Base-by-base conservation (phyloP, 2,797 vertebrate genomes). In the Huso huso region DNA sequence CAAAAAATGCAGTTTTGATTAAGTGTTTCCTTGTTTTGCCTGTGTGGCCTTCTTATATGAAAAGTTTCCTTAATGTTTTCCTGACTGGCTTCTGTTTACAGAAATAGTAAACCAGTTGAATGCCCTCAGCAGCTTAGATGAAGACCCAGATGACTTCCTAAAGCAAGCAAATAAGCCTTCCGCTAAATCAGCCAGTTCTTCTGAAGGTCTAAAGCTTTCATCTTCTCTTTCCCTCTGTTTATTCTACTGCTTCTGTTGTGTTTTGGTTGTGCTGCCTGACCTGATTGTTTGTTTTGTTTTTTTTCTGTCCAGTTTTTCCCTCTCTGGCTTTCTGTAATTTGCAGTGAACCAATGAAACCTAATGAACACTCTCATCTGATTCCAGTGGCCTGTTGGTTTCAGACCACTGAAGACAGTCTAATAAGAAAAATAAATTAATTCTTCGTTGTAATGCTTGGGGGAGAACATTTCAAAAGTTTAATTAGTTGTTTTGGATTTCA, bases 91-190 rank as follows among this genome's bases (percentile, higher is more conserved):
- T 93, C 90, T 92, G 81, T 96, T 94, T 93, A 87, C 96, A 99
- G 96, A 99, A 90, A 97, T 99, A 91, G 94, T 99, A 93, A 98
- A 97, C 93, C 96, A 98, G 92, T 92, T 99, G 94, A 99, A 97
- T 94, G 96, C 96, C 92, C 96, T 99, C 92, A 99, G 96, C 96
- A 96, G 94, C 94, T 94, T 96, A 92, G 90, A 97, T 92, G 94
- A 87, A 87, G 94, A 97, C 91, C 92, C 91, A 89, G 94, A 96
- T 87, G 93, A 92, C 91, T 91, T 79, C 93, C 85, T 90, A 93
- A 97, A 95, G 90, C 92, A 85, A 92, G 88, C 92, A 89, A 89
- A 88, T 93, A 95, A 94, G 90, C 91, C 92, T 88, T 89, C 93
- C 87, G 89, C 92, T 95, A 94, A 94, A 92, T 93, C 94, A 91